Evolutionary conservation across 2,113 vertebrate species (phyloP).

Genomic region (Megaptera novaeangliae): DNA sequence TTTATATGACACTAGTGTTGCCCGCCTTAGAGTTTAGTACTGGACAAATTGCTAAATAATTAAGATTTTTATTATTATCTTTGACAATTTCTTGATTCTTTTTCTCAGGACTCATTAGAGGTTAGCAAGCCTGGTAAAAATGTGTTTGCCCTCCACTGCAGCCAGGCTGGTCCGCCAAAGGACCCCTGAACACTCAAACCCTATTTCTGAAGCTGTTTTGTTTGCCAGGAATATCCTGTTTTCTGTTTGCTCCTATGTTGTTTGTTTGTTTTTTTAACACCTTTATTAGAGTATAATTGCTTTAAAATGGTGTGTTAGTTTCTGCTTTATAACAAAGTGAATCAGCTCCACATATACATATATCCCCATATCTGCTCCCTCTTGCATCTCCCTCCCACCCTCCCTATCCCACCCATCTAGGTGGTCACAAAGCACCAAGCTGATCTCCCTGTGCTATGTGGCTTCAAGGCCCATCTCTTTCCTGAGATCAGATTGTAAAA

Average conservation of each 20-base stretch:
- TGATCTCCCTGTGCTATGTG: too few species aligned
- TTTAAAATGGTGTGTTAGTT: too few species aligned
- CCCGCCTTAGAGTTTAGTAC: not conserved
- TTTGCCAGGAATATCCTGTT: not conserved
- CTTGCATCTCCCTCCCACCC: too few species aligned
- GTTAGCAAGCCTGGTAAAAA: not conserved
- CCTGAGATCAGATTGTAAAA: not conserved
- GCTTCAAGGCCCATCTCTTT: not conserved
- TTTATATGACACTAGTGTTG: not conserved
- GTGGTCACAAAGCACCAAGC: too few species aligned
- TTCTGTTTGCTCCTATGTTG: not conserved
- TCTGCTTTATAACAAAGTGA: too few species aligned
- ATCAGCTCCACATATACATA: too few species aligned
- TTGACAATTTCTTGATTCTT: not conserved
- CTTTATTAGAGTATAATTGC: too few species aligned
- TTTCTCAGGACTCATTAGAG: not conserved
- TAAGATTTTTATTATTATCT: not conserved
- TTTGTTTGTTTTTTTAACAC: not conserved
- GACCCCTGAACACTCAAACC: too few species aligned
- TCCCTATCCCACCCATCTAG: too few species aligned
- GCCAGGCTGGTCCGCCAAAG: not conserved
- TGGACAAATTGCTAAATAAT: not conserved
- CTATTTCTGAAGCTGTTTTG: not conserved
- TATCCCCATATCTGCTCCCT: too few species aligned
- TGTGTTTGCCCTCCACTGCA: not conserved